phyloP scores from a whole-genome alignment of 2,113 vertebrate species.

The Mastomys coucha region DNA sequence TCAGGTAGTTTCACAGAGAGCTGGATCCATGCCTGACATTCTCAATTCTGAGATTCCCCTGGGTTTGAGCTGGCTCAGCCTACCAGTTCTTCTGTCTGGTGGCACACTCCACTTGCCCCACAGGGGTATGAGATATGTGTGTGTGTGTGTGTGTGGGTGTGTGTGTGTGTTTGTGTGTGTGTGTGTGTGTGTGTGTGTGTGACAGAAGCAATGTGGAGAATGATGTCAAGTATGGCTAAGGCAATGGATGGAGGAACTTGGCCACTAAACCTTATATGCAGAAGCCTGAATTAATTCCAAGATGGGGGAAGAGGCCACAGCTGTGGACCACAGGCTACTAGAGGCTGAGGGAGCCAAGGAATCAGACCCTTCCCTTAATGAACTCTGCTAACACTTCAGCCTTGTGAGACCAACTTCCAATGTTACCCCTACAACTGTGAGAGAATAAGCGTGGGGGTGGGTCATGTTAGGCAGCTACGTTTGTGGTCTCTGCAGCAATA shows the following conservation, averaged over 20 bases:
- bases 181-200: not conserved
- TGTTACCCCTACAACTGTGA: not conserved
- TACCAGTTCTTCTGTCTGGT: too few relatives aligned
- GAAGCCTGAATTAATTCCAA: not conserved
- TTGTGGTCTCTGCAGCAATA: not conserved
- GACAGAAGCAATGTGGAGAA: not conserved
- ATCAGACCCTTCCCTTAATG: not conserved
- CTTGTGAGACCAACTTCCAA: not conserved
- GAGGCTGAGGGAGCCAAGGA: not conserved
- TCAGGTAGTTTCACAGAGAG: too few relatives aligned
- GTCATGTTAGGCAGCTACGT: not conserved
- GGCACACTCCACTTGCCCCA: too few relatives aligned
- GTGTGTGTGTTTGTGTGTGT: not conserved
- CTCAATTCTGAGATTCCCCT: too few relatives aligned
- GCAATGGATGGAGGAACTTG: not conserved
- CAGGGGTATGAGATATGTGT: not conserved
- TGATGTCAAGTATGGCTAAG: not conserved
- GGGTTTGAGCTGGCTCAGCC: too few relatives aligned
- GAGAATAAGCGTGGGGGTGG: not conserved
- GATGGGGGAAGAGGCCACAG: not conserved
- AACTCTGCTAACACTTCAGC: not conserved
- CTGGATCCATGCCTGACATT: too few relatives aligned
- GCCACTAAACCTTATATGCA: not conserved
- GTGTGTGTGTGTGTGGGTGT: not conserved
- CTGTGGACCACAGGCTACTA: not conserved